phyloP scores from a whole-genome alignment of 2,888 invertebrate species.

The Tetrapedia diversipes region DNA sequence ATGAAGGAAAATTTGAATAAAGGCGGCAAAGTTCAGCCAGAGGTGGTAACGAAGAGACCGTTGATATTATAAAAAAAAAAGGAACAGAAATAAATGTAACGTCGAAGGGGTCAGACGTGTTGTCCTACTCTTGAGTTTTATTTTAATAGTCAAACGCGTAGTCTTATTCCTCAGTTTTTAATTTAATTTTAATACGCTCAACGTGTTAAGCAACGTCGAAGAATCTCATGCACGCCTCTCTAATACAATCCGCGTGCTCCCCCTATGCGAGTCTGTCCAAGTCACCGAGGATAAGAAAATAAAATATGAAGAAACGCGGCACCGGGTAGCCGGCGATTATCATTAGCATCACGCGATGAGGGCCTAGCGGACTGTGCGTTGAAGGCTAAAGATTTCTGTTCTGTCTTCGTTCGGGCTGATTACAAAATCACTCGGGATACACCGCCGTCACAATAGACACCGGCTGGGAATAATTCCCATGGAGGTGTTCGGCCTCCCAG shows the following conservation, averaged over 20 bases:
- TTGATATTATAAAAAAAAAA: no score
- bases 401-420: constrained; percentile 44
- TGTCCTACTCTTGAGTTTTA: no score
- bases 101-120: no score
- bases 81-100: no score
- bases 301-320: constrained; percentile 15
- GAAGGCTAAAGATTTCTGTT: constrained; percentile 66
- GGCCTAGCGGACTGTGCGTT: constrained; percentile 55
- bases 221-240: constrained; percentile 6
- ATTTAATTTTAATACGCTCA: no score
- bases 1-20: no score
- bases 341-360: constrained; percentile 73
- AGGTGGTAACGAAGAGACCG: no score
- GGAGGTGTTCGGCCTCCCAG: constrained; percentile 72
- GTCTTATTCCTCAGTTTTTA: no score
- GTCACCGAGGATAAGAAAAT: constrained; percentile 15
- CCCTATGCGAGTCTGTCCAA: neutral
- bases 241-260: no score
- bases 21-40: no score
- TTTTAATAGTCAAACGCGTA: no score
- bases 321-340: constrained; percentile 41
- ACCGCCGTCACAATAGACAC: constrained; percentile 74
- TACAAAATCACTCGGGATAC: constrained; percentile 58
- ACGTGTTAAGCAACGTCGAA: constrained; percentile 12
- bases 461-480: constrained; percentile 80